Percentiles rank a stretch among this genome's conserved stretches.
phyloP scores from a whole-genome alignment of 2,113 vertebrate species.

The Elaphurus davidianus region DNA sequence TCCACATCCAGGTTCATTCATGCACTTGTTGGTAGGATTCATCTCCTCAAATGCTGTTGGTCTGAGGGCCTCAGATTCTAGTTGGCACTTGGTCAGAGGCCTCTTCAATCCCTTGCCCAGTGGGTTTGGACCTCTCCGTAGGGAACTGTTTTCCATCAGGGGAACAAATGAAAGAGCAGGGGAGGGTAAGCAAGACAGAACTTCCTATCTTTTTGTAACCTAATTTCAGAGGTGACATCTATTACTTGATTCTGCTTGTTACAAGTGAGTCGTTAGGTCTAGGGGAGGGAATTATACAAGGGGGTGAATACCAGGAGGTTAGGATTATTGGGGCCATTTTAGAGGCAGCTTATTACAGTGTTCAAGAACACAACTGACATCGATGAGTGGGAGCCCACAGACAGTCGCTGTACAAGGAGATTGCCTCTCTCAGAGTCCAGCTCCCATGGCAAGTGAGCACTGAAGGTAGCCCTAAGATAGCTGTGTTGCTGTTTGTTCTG shows the following conservation, averaged over 20 bases:
- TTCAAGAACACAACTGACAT: not conserved
- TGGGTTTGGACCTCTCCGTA: not conserved
- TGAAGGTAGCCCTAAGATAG: not conserved
- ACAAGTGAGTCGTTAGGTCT: not conserved
- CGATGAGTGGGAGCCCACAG: not conserved
- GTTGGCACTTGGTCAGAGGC: not conserved
- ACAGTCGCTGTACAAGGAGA: not conserved
- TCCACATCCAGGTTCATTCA: not conserved
- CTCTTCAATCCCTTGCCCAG: not conserved
- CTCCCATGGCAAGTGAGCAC: not conserved
- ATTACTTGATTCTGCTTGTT: not conserved
- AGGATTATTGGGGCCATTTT: not conserved
- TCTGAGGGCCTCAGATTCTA: not conserved
- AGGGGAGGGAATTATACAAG: not conserved
- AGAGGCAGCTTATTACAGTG: not conserved
- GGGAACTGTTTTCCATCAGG: not conserved
- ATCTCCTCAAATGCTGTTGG: not conserved
- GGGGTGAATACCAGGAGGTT: not conserved
- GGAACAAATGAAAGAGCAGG: not conserved
- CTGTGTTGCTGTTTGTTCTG: not conserved
- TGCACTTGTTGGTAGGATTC: not conserved
- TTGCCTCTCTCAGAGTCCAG: not conserved
- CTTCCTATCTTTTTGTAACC: not conserved
- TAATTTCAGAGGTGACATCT: not conserved
- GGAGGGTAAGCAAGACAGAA: not conserved